Evolutionary conservation across 64 coral and sea anemone genomes (phyloP).

Genomic region (Stichodactyla helianthus): DNA sequence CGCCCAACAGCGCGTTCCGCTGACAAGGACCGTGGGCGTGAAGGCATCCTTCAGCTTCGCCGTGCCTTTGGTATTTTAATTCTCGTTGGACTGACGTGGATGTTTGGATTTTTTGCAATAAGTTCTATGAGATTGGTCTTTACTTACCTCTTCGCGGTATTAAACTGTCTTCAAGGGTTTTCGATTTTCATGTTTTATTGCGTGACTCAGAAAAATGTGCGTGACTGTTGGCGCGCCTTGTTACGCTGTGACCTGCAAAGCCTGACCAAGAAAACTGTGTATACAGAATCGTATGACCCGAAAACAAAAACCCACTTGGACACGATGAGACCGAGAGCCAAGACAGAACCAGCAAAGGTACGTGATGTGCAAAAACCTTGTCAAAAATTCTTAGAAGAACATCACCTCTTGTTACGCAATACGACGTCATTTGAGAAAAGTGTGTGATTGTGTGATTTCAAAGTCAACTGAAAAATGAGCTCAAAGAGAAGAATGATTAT

Average conservation of each 20-base stretch:
- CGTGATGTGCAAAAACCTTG: neutral
- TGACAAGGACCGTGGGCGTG: conserved; percentile 58
- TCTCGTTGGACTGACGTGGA: conserved; percentile 87
- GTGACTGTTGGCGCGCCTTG: conserved; percentile 82
- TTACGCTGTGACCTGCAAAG: conserved; percentile 80
- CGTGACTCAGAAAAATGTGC: conserved; percentile 91
- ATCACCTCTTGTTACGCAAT: neutral
- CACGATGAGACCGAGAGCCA: conserved; percentile 59
- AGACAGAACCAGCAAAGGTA: conserved; percentile 71
- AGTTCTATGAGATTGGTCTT: conserved; percentile 73
- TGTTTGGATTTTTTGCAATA: conserved; percentile 88
- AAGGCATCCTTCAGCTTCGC: conserved; percentile 69
- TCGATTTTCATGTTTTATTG: conserved; percentile 97
- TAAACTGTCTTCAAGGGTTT: conserved; percentile 95
- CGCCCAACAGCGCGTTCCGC: conserved; percentile 74
- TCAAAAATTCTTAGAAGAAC: neutral
- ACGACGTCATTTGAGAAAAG: neutral
- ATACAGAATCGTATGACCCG: conserved; percentile 87
- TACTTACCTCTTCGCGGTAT: conserved; percentile 79
- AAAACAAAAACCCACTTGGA: conserved; percentile 71
- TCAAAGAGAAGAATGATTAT: too few relatives aligned
- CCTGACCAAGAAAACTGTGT: conserved; percentile 71
- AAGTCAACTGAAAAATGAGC: neutral
- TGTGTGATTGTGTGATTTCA: neutral
- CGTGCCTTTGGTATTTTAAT: conserved; percentile 94